Evolutionary conservation across 2,888 invertebrate genomes (phyloP).

Genomic region (Eupithecia subumbrata): DNA sequence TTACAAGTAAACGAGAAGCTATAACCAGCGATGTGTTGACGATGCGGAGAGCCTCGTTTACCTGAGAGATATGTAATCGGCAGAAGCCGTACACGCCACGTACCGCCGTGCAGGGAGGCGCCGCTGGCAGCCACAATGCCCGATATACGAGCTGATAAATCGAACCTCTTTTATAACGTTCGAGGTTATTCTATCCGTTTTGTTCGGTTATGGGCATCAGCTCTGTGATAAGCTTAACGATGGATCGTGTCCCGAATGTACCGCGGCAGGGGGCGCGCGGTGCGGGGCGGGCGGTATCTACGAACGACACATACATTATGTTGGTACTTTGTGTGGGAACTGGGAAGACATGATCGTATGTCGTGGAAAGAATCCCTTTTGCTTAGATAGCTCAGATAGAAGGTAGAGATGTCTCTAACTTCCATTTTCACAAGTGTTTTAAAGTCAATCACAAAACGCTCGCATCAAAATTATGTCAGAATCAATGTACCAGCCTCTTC

Average conservation of each 20-base stretch:
- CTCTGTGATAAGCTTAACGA: conserved; percentile 31
- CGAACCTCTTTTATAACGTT: conserved; percentile 21
- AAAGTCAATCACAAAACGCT: too few species aligned
- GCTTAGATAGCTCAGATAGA: not conserved
- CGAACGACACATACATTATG: conserved; percentile 8
- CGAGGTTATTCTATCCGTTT: conserved; percentile 24
- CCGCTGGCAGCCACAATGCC: conserved; percentile 2
- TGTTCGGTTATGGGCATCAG: conserved; percentile 26
- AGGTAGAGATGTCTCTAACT: not conserved
- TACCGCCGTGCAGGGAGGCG: not conserved
- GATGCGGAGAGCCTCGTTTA: not conserved
- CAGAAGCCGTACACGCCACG: not conserved
- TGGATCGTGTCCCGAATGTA: conserved; percentile 30
- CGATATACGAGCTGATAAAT: conserved; percentile 20
- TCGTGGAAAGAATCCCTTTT: not conserved
- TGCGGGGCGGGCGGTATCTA: conserved; percentile 4
- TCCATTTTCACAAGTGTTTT: too few species aligned
- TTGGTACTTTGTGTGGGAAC: not conserved
- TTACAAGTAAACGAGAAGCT: not conserved
- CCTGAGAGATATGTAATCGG: conserved; percentile 1
- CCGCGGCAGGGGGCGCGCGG: not conserved
- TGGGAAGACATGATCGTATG: not conserved
- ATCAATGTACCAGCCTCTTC: too few species aligned
- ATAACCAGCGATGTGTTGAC: not conserved
- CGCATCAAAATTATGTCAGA: too few species aligned